Base-by-base conservation (phyloP, 2,797 vertebrate genomes). In the Esox lucius region DNA sequence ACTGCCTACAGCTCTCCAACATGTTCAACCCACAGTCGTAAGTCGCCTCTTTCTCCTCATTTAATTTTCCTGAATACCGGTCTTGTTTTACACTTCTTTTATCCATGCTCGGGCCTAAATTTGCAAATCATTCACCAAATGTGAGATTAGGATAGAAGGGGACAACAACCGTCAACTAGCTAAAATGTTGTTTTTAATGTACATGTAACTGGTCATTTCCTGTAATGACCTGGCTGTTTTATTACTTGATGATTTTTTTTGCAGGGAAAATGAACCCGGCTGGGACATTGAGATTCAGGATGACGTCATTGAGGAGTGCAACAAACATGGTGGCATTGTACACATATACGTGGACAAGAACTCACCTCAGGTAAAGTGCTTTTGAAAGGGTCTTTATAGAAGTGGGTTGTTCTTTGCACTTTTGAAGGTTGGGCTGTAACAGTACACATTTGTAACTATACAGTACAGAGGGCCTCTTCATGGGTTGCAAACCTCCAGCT, bases 271-370 rank as follows among this genome's bases (percentile, higher is more conserved):
- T 0, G 93, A 94, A 68, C 92, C 91, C 3, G 91, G 85, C 83
- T 99, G 97, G 98, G 97, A 98, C 78, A 89, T 87, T 33, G 98
- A 99, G 89, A 99, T 99, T 86, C 96, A 97, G 77, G 98, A 99
- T 83, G 98, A 99, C 88, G 97, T 99, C 13, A 98, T 98, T 77
- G 97, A 98, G 78, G 98, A 99, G 89, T 99, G 98, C 92, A 99
- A 97, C 93, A 99, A 99, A 91, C 98, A 99, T 0, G 98, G 98
- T 80, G 98, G 97, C 82, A 93, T 99, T 71, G 95, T 99, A 87
- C 97, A 99, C 91, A 98, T 98, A 89, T 99, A 99, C 19, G 97
- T 99, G 51, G 98, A 99, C 83, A 99, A 96, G 90, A 99, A 96
- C 90, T 99, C 98, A n/a, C 85, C 98, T 92, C 95, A 99, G 94